A percentile compares a stretch with the other conserved stretches of the same genome.
Evolutionary conservation across 2,113 vertebrate genomes (phyloP).

Genomic region (Lathamus discolor): DNA sequence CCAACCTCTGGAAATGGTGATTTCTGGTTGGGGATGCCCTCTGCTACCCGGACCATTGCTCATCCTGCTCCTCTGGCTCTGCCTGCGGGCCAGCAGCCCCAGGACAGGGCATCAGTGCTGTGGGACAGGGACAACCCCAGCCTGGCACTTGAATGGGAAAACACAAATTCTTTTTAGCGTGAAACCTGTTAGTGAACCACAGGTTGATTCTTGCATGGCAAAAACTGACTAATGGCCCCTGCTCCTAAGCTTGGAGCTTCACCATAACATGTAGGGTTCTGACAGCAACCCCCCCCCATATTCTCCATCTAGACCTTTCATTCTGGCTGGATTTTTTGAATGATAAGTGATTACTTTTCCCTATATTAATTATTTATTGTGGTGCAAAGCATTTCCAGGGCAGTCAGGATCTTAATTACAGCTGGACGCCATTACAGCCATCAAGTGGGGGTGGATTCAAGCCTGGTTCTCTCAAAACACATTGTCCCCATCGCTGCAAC

Average conservation of each 20-base stretch:
- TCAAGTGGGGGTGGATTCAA: too few species aligned
- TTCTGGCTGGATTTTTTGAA: neutral
- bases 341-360: neutral
- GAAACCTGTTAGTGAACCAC: neutral
- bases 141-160: neutral
- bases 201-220: accelerated
- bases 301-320: neutral
- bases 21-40: neutral
- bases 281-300: accelerated
- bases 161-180: neutral
- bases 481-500: neutral
- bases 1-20: neutral
- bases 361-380: neutral
- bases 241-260: neutral
- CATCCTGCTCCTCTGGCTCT: neutral
- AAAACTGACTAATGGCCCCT: neutral
- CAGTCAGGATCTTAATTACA: neutral
- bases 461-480: neutral
- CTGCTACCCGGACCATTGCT: neutral
- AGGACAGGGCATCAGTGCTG: too few species aligned
- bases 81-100: neutral
- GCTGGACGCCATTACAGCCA: neutral
- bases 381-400: neutral
- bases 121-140: neutral
- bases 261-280: accelerated